Percentiles rank a stretch among this genome's conserved stretches.
phyloP scores from a whole-genome alignment of 2,113 vertebrate species.

The Hippolais icterina region DNA sequence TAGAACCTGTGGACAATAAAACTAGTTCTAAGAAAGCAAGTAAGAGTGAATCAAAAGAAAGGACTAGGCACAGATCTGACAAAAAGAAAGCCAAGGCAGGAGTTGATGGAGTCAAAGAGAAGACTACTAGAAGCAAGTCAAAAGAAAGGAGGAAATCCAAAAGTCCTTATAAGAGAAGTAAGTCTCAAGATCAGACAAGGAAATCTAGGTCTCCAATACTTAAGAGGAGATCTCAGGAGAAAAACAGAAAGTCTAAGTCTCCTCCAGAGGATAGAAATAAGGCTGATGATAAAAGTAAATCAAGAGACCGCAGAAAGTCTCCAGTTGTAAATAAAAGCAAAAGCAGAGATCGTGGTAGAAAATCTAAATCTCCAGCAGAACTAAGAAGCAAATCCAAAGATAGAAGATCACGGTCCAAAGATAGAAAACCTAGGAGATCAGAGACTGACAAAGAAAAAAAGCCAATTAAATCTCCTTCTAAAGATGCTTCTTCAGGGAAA shows the following conservation, averaged over 20 bases:
- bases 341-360: constrained; percentile 83
- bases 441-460: constrained; percentile 89
- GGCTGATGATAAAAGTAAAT: constrained; percentile 73
- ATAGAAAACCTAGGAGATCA: constrained; percentile 80
- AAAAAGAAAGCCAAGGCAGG: constrained; percentile 84
- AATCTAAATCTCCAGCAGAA: constrained; percentile 80
- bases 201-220: constrained; percentile 81
- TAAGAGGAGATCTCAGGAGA: constrained; percentile 79
- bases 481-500: constrained; percentile 95
- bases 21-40: constrained; percentile 83
- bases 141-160: constrained; percentile 87
- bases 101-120: constrained; percentile 77
- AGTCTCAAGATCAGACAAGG: constrained; percentile 82
- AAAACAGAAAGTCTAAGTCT: constrained; percentile 77
- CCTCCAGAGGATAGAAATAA: constrained; percentile 76
- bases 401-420: constrained; percentile 83
- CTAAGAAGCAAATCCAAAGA: constrained; percentile 80
- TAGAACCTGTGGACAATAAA: constrained; percentile 87
- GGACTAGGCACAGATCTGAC: constrained; percentile 85
- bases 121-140: constrained; percentile 83
- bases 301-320: constrained; percentile 80
- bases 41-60: constrained; percentile 88
- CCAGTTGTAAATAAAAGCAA: constrained; percentile 77
- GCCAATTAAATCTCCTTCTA: constrained; percentile 92
- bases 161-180: constrained; percentile 81